Evolutionary conservation across 2,113 vertebrate species (phyloP).

Genomic region (Cacatua alba): DNA sequence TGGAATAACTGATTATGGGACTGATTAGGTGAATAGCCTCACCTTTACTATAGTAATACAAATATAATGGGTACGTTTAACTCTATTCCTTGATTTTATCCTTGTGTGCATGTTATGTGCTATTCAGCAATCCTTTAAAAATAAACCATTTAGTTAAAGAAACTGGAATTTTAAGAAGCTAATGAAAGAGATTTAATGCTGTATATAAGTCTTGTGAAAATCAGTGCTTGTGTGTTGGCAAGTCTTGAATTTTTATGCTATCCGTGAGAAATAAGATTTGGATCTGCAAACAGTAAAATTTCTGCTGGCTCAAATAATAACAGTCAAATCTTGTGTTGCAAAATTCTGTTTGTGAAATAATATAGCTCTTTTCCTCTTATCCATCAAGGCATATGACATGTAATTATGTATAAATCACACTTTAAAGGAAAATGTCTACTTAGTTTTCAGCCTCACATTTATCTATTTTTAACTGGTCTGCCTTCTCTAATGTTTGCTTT

Average conservation of each 20-base stretch:
- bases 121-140: not conserved
- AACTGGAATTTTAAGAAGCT: not conserved
- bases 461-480: not conserved
- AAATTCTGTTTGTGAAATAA: slow-evolving; percentile 21
- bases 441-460: slow-evolving; percentile 12
- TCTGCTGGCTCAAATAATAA: not conserved
- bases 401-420: slow-evolving; percentile 15
- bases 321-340: not conserved
- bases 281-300: not conserved
- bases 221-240: not conserved
- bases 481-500: not conserved
- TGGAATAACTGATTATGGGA: not conserved
- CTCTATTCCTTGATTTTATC: not conserved
- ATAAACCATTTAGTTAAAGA: not conserved
- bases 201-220: not conserved
- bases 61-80: not conserved
- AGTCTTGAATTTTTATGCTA: not conserved
- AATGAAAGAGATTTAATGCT: not conserved
- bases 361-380: not conserved
- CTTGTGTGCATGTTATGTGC: not conserved
- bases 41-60: not conserved
- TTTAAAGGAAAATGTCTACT: not conserved
- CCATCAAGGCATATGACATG: not conserved
- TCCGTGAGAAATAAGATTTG: not conserved
- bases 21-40: not conserved